Evolutionary conservation across 2,797 vertebrate species (phyloP).

Genomic region (Acipenser transmontanus): DNA sequence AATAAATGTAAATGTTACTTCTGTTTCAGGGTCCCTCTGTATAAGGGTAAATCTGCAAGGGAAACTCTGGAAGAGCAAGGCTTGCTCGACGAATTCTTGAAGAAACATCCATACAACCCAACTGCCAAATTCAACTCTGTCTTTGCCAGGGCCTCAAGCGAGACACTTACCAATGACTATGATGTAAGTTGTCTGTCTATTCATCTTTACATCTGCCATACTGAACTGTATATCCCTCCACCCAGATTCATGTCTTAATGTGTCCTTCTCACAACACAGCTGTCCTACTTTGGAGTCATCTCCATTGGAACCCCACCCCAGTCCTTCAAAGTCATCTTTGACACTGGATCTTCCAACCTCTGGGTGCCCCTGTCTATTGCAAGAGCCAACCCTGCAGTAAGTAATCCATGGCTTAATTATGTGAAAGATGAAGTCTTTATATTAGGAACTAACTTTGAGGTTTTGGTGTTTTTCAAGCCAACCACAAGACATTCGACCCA

Average conservation of each 20-base stretch:
- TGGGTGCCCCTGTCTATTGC: too few species aligned
- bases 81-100: constrained; percentile 33
- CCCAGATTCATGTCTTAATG: too few species aligned
- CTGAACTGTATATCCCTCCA: too few species aligned
- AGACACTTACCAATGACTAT: constrained; percentile 35
- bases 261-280: not conserved
- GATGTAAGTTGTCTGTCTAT: too few species aligned
- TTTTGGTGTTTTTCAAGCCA: constrained; percentile 23
- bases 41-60: constrained; percentile 35
- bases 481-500: constrained; percentile 39
- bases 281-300: not conserved
- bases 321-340: too few species aligned
- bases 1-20: not conserved
- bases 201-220: too few species aligned
- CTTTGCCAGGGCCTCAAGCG: constrained; percentile 15
- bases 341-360: too few species aligned
- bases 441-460: not conserved
- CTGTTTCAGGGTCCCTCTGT: constrained; percentile 34
- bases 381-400: not conserved
- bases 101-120: constrained; percentile 32
- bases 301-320: not conserved
- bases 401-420: not conserved
- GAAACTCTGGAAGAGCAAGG: constrained; percentile 39
- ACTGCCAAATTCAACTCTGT: constrained; percentile 28
- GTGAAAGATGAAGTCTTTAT: too few species aligned